Evolutionary conservation across 1,140 invertebrate species (phyloP), one percentile per base, ranked within the genome.

Genomic region (Magallana ariakensis): DNA sequence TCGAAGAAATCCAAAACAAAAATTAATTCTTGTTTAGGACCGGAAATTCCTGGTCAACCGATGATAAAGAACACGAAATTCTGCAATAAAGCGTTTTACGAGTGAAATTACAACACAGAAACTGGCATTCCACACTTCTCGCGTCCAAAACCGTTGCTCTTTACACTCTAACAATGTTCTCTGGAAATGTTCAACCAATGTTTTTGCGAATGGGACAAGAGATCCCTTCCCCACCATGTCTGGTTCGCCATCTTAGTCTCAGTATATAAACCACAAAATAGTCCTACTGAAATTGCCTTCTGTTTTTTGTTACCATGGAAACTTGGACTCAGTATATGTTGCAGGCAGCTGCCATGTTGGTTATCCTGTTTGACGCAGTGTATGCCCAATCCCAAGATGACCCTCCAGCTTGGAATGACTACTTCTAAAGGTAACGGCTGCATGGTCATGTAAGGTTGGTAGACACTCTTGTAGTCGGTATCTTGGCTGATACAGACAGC

Each of bases 31-130:
- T 75, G 66, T 22, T 75, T 11, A 9, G 22, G 66, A 75, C 66
- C 66, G 66, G 66, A 75, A 75, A 75, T 26, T 75, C 66, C 22
- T 75, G 4, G 22, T 75, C 22, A 33, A 75, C 22, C 66, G 22
- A 66, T 22, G 66, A 22, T 11, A 1, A 22, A 70, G 66, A 75
- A 75, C 66, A 75, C 9, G 66, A 33, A 26, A 26, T 22, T 33
- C 66, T 75, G 66, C 66, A 75, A 75, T 75, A 75, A 75, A 75
- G 22, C 22, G 66, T 33, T 46, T 33, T 75, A 75, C 9, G 22
- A 26, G 15, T 26, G 22, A 75, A 75, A 33, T 8, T 33, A 26
- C 33, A 5, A 22, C 22, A 26, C 33, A 26, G 22, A 26, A 33
- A 33, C 19, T 26, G 9, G 66, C 22, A 13, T 46, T 75, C 66